These are phyloP conservation scores for Elysia chlorotica DNA, from an alignment of 1,140 invertebrate species.

Conservation along the genomic window DNA sequence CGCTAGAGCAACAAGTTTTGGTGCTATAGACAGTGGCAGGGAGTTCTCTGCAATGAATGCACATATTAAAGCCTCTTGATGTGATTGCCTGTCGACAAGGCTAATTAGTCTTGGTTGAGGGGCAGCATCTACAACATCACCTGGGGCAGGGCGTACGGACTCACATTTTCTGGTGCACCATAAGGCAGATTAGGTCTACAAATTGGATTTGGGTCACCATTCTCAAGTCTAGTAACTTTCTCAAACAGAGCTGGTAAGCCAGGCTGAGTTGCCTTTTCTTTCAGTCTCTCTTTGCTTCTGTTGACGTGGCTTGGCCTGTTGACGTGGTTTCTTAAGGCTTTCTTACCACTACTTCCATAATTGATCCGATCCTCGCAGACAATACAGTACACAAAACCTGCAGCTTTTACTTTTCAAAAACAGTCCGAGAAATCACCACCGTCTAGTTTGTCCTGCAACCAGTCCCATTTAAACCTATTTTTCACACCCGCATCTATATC, in stretches of 20 bases:
- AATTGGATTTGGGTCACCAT: not conserved
- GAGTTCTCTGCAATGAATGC: not conserved
- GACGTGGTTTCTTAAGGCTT: not conserved
- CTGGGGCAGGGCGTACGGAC: no score
- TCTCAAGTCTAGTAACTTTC: not conserved
- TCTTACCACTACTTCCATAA: not conserved
- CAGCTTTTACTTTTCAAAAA: not conserved
- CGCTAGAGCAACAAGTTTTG: not conserved
- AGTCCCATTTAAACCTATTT: not conserved
- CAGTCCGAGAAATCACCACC: not conserved
- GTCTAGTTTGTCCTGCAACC: not conserved
- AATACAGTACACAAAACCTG: not conserved
- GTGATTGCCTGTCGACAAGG: not conserved
- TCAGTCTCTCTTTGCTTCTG: not conserved
- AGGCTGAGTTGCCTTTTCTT: not conserved
- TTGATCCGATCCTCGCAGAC: not conserved
- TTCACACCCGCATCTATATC: not conserved
- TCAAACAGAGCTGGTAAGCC: not conserved
- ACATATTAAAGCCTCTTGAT: not conserved
- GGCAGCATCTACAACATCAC: no score
- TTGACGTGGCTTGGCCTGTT: not conserved
- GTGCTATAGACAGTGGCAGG: not conserved
- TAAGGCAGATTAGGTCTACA: not conserved
- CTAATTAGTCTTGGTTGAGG: not conserved
- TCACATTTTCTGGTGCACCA: not conserved